Evolutionary conservation across 2,113 vertebrate species (phyloP).

Genomic region (Rhizomys pruinosus): DNA sequence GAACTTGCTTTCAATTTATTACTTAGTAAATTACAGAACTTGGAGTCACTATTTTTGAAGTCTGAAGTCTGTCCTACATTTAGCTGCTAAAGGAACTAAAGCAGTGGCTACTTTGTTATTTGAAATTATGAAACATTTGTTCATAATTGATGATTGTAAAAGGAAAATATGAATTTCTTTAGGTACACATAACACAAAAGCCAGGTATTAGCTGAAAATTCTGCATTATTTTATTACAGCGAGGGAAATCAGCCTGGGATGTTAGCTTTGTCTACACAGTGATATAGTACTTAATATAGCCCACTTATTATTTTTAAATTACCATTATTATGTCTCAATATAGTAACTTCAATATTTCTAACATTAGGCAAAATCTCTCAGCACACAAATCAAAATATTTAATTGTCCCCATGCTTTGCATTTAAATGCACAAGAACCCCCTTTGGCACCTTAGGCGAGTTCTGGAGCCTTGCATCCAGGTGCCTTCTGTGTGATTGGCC

Average conservation of each 20-base stretch:
- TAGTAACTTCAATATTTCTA: neutral
- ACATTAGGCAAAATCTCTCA: neutral
- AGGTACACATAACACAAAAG: neutral
- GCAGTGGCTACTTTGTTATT: neutral
- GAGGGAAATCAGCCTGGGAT: neutral
- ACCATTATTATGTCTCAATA: neutral
- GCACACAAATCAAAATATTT: neutral
- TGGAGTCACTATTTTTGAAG: neutral
- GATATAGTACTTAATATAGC: neutral
- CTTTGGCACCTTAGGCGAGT: neutral
- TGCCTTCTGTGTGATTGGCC: neutral
- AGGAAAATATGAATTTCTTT: neutral
- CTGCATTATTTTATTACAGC: neutral
- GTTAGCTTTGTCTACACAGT: neutral
- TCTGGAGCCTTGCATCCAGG: neutral
- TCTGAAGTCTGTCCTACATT: neutral
- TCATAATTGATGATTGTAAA: neutral
- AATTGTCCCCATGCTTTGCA: neutral
- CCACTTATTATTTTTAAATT: neutral
- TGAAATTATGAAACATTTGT: neutral
- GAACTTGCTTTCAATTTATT: neutral
- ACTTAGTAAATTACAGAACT: neutral
- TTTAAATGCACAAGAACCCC: neutral
- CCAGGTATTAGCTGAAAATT: neutral
- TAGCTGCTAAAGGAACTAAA: neutral